Percentiles rank a stretch among this genome's conserved stretches.
Conservation (phyloP, 1,140 invertebrate species). For the Rhopalosiphum maidis region DNA sequence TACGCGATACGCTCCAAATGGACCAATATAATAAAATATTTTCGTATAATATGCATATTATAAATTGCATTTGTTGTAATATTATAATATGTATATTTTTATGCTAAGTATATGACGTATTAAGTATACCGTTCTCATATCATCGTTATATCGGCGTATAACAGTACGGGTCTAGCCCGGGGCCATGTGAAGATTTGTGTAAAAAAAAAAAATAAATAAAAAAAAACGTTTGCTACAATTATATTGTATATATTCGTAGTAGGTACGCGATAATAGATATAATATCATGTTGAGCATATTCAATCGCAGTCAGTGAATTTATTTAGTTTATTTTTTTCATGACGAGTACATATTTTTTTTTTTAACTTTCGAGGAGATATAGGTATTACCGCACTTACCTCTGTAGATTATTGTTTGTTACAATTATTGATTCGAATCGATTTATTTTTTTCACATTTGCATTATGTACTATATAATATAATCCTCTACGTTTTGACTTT, state of each 20-base stretch:
- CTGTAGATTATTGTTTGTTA: background rate
- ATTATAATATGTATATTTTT: background rate
- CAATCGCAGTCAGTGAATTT: background rate
- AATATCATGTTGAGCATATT: background rate
- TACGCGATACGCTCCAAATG: background rate
- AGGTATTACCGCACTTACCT: background rate
- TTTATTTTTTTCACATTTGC: background rate
- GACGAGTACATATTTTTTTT: background rate
- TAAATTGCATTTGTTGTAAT: background rate
- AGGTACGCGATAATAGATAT: background rate
- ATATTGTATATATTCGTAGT: background rate
- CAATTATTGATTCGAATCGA: background rate
- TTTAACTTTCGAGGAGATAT: background rate
- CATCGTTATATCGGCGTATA: background rate
- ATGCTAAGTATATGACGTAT: background rate
- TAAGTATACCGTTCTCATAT: background rate
- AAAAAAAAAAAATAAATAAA: background rate
- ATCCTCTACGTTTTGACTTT: background rate
- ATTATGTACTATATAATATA: background rate
- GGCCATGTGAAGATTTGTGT: background rate
- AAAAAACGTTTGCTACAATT: background rate
- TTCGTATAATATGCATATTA: background rate
- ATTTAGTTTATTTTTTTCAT: constrained; percentile 2
- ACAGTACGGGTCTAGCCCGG: background rate
- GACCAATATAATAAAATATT: background rate